Conservation (phyloP, 64 coral and sea anemone species). For the Platygyra sinensis region DNA sequence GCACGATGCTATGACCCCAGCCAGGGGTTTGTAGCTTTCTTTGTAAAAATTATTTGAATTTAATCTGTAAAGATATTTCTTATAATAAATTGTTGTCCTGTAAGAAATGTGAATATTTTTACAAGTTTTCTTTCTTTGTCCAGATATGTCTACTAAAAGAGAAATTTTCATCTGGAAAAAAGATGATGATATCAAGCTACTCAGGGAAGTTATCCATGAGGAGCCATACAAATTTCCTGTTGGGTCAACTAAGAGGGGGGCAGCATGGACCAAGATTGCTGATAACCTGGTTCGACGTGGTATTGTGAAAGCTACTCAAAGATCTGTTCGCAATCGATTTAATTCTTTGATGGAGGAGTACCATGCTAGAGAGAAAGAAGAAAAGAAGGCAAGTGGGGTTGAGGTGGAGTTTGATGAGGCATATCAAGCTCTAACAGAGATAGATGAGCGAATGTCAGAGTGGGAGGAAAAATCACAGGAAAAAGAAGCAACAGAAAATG, state of each 20-base stretch:
- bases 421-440: conserved; percentile 27
- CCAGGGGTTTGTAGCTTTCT: no score
- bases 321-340: background rate
- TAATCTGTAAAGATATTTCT: no score
- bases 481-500: conserved; percentile 17
- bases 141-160: conserved; percentile 1
- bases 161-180: background rate
- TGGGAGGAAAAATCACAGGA: conserved; percentile 23
- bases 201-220: background rate
- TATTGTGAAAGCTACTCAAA: conserved; percentile 17
- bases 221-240: conserved; percentile 10
- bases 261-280: background rate
- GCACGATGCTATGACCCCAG: no score
- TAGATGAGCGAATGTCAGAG: conserved; percentile 31
- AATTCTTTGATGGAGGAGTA: conserved; percentile 4
- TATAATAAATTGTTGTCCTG: no score
- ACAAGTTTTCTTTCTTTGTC: background rate
- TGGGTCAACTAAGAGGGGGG: background rate
- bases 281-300: background rate
- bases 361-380: conserved; percentile 16
- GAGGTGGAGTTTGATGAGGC: conserved; percentile 2
- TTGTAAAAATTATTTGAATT: no score
- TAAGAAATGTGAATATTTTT: no score
- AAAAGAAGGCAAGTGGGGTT: conserved; percentile 19
- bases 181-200: background rate